Conservation (phyloP, 2,797 vertebrate species). For the Chelon auratus region DNA sequence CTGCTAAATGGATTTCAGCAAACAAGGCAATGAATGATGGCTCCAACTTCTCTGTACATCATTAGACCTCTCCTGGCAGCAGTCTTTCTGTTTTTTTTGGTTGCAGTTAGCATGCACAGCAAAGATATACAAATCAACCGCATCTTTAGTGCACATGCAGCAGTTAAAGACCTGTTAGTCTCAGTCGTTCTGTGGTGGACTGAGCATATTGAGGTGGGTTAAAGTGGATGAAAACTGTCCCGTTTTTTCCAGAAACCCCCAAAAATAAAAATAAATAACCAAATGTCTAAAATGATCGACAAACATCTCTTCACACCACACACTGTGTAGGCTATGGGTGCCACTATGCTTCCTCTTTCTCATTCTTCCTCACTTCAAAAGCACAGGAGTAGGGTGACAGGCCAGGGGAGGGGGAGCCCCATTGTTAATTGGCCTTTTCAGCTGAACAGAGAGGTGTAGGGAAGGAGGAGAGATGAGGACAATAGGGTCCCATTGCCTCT, state of each 20-base stretch:
- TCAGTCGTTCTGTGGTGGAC: neutral
- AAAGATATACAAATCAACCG: constrained; percentile 26
- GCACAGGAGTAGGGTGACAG: constrained; percentile 82
- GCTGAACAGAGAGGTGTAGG: constrained; percentile 88
- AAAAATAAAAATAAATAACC: constrained; percentile 4
- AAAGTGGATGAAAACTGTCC: neutral
- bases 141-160: constrained; percentile 8
- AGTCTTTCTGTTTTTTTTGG: neutral
- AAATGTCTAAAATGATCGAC: constrained; percentile 29
- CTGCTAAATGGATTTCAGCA: constrained; percentile 23
- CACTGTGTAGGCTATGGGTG: constrained; percentile 50
- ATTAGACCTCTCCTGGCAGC: neutral
- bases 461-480: constrained; percentile 84
- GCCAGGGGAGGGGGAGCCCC: constrained; percentile 82
- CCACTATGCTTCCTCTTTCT: constrained; percentile 67
- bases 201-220: neutral
- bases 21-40: constrained; percentile 13
- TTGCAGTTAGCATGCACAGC: constrained; percentile 24
- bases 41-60: neutral
- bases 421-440: constrained; percentile 94
- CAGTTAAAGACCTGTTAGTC: constrained; percentile 19
- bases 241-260: neutral
- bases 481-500: constrained; percentile 86
- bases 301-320: constrained; percentile 46
- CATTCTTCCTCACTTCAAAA: constrained; percentile 87